Percentiles rank a stretch among this genome's conserved stretches.
Conservation (phyloP, 1,140 invertebrate genomes). For the Lasioglossum albipes region DNA sequence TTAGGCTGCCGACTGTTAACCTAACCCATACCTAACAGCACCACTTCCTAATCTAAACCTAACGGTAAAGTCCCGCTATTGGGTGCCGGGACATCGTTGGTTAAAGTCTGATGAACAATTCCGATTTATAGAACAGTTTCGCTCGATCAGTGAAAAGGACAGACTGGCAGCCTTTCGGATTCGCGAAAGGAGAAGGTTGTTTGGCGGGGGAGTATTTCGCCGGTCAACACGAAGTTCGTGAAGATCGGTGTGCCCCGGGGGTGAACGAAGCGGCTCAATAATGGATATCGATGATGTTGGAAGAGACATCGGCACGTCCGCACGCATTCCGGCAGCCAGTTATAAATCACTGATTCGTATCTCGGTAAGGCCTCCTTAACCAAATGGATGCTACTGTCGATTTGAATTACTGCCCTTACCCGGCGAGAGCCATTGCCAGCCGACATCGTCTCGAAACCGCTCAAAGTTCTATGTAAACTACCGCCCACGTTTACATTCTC, state of each 20-base stretch:
- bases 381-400: conserved; percentile 71
- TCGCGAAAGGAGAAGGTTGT: background rate
- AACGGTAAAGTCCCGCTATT: too few species aligned
- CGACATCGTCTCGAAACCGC: conserved; percentile 59
- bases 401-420: conserved; percentile 68
- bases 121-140: too few species aligned
- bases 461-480: conserved; percentile 68
- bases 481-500: conserved; percentile 67
- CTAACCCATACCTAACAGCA: too few species aligned
- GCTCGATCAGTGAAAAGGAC: too few species aligned
- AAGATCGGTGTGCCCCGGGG: conserved; percentile 20
- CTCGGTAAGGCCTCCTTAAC: conserved; percentile 60
- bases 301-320: conserved; percentile 61
- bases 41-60: too few species aligned
- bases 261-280: conserved; percentile 43
- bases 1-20: too few species aligned
- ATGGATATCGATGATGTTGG: conserved; percentile 65
- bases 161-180: too few species aligned
- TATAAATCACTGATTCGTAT: conserved; percentile 71
- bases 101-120: too few species aligned
- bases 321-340: conserved; percentile 70
- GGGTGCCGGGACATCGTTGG: too few species aligned
- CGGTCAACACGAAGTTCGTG: conserved; percentile 23
- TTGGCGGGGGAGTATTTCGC: too few species aligned
- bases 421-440: conserved; percentile 53